Conservation (phyloP, 1,140 invertebrate genomes). For the Leptinotarsa undecemlineata region DNA sequence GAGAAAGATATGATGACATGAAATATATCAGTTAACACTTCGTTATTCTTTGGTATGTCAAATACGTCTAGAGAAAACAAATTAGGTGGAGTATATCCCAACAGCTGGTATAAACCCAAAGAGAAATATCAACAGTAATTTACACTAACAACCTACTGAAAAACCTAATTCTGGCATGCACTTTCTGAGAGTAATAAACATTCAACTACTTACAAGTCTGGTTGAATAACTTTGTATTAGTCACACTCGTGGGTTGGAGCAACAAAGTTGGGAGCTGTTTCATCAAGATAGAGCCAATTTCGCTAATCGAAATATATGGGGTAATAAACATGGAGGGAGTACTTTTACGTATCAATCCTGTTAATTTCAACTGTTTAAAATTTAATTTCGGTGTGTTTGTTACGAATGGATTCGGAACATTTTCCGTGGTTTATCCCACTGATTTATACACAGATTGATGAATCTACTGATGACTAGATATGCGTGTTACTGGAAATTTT, state of each 20-base stretch:
- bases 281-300: conserved; percentile 34
- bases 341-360: conserved; percentile 3
- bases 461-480: no score
- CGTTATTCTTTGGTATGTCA: no score
- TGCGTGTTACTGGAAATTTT: no score
- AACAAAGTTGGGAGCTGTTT: conserved; percentile 10
- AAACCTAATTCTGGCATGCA: neutral
- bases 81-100: no score
- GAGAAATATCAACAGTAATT: no score
- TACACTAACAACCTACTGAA: no score
- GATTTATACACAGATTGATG: no score
- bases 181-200: conserved; percentile 5
- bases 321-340: conserved; percentile 13
- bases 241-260: neutral
- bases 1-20: no score
- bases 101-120: no score
- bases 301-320: conserved; percentile 19
- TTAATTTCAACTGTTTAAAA: conserved; percentile 15
- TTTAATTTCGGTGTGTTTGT: conserved; percentile 2
- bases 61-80: no score
- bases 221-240: conserved; percentile 8
- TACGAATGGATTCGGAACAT: conserved; percentile 5
- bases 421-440: neutral
- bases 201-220: neutral
- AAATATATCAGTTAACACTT: no score